Base-by-base conservation (phyloP, 2,888 invertebrate species). In the Drosophila neoperkinsi region DNA sequence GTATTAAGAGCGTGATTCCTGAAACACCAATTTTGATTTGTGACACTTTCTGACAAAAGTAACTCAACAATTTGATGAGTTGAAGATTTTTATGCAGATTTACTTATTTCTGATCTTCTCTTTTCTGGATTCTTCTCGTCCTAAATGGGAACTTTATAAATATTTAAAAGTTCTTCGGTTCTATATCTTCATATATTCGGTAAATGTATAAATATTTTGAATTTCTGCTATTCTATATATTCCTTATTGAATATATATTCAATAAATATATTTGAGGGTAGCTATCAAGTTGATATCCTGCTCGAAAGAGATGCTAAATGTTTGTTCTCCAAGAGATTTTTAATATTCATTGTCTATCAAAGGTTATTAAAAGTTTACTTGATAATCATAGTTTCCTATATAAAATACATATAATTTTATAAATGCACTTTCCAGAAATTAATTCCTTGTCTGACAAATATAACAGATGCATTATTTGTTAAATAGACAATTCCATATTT, bases 41-140 rank as follows among this genome's bases (percentile, higher is more conserved):
- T 4, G 16, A 16, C 10, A 50, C 18, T 18, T 1, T 1, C 5
- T 28, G 18, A 18, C 9, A 18, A 50, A 5, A 50, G 10, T 0
- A 10, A 3, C 18, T 3, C 10, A 18, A 50, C 18, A 10, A 25
- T 25, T 46, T 46, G 7, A 46, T 46, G 2, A 46, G 4, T 16
- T 21, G 43, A 13, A 21, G 21, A 7, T 25, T 9, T 25, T 9
- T 16, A 4, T 21, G 6, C 7, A 1, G 1, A 21, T 2, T 1
- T 21, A 46, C 11, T 13, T 13, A 25, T 21, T 16, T 46, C 2
- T 2, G 46, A 46, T 46, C 4, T 7, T 21, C 21, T 16, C 21
- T 0, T 46, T 46, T 16, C 16, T 25, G 2, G 1, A 7, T 0
- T 1, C 13, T 21, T 13, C n/a, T 21, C n/a, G 21, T 3, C 11